Evolutionary conservation across 2,888 invertebrate species (phyloP), one percentile per base, ranked within the genome.

Genomic region (Cheilosia pagana): DNA sequence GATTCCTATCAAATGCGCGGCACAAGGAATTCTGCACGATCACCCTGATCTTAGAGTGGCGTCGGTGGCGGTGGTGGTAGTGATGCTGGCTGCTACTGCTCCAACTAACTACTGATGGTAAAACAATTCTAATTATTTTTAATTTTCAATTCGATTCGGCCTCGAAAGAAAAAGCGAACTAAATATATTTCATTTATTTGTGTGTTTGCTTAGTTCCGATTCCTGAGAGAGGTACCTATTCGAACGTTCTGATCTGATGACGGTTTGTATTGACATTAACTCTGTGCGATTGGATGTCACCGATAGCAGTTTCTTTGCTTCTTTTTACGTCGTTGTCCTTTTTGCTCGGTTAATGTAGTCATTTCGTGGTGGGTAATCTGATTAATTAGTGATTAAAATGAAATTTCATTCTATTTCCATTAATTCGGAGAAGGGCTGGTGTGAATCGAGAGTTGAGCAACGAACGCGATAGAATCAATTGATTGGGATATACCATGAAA

Each of bases 121-220:
- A 76, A 68, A 60, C 68, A 75, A 76, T 81, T 81, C 67, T 81
- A 81, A 81, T 81, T 81, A 70, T 75, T 76, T 81, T 68, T 68
- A 70, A 35, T 62, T 70, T 81, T 76, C 50, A 55, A 62, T 81
- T 70, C 39, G 55, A 57, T 68, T 70, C 50, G 23, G 21, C 10
- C 52, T 23, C 39, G 41, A 62, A 31, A 55, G 25, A 10, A 39
- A 52, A 41, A 23, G 8, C 63, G 31, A 35, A 55, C 43, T 19
- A 21, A 41, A 35, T 4, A 21, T 25, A 41, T 43, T 19, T 59
- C 21, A 45, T 57, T 74, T 57, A 48, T 65, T 63, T 72, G 48
- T 52, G 48, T 23, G 39, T 45, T 14, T 67, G 21, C 14, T 55
- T 7, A 19, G 52, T 28, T 55, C 12, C 2, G 52, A 25, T 35